Conservation (phyloP, 2,113 vertebrate species). For the Sula dactylatra region DNA sequence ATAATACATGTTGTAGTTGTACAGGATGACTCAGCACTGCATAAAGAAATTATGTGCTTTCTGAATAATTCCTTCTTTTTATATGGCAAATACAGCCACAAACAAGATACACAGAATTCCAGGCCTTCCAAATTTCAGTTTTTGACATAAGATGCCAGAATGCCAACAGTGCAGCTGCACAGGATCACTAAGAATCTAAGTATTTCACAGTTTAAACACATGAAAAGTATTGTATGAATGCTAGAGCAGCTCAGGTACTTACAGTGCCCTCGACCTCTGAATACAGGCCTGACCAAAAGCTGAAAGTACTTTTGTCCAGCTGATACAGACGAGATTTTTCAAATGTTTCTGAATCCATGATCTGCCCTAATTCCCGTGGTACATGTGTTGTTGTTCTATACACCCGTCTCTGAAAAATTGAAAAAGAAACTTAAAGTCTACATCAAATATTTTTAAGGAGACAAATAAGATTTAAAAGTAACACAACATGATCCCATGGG, state of each 20-base stretch:
- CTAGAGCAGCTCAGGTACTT: constrained; percentile 47
- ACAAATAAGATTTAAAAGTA: background rate
- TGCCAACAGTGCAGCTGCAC: background rate
- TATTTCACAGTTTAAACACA: background rate
- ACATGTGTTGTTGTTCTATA: constrained; percentile 89
- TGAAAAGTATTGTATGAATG: background rate
- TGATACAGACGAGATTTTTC: constrained; percentile 97
- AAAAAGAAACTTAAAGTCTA: background rate
- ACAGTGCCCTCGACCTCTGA: constrained; percentile 96
- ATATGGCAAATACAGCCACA: background rate
- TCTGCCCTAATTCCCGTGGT: constrained; percentile 88
- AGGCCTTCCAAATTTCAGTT: background rate
- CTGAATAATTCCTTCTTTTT: background rate
- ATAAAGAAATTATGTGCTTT: background rate
- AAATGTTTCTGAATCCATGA: constrained; percentile 97
- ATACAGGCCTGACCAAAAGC: constrained; percentile 97
- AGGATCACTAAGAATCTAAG: background rate
- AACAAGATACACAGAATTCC: background rate
- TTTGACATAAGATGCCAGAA: fast-evolving
- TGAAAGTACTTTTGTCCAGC: constrained; percentile 97
- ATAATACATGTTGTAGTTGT: background rate
- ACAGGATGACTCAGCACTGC: background rate
- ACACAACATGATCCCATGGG: background rate
- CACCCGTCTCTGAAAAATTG: constrained; percentile 82
- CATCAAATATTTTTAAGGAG: background rate